Evolutionary conservation across 53 echinoderm and acorn worm genomes (phyloP).

Genomic region (Patiria pectinifera): DNA sequence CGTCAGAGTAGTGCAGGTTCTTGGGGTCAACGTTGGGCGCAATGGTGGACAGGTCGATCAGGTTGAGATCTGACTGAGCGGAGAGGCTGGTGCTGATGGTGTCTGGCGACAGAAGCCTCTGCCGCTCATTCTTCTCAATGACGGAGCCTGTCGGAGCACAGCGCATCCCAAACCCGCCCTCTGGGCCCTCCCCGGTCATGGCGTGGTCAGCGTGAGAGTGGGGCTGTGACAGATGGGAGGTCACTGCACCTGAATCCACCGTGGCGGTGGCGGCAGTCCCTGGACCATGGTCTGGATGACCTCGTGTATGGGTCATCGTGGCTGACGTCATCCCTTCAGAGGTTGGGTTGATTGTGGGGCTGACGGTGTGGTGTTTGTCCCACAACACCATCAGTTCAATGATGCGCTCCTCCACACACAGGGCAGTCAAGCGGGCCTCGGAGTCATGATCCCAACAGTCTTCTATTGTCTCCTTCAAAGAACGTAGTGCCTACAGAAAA

Average conservation of each 20-base stretch:
- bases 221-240: slow-evolving; percentile 1
- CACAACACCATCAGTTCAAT: slow-evolving; percentile 96
- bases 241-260: slow-evolving; percentile 26
- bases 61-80: slow-evolving; percentile 90
- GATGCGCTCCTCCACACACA: slow-evolving; percentile 96
- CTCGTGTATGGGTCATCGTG: slow-evolving; percentile 67
- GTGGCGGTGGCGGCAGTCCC: slow-evolving; percentile 35
- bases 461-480: slow-evolving; percentile 97
- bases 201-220: background rate
- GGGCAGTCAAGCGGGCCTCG: slow-evolving; percentile 92
- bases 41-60: slow-evolving; percentile 81
- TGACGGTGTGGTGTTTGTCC: slow-evolving; percentile 90
- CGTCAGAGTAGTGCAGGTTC: slow-evolving; percentile 97
- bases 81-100: slow-evolving; percentile 97
- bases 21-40: slow-evolving; percentile 89
- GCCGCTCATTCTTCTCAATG: slow-evolving; percentile 93
- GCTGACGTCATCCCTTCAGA: slow-evolving; percentile 72
- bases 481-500: slow-evolving; percentile 83
- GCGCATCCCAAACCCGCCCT: slow-evolving; percentile 8
- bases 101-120: slow-evolving; percentile 88
- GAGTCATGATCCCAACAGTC: slow-evolving; percentile 99
- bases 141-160: slow-evolving; percentile 12
- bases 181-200: background rate
- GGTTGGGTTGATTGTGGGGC: slow-evolving; percentile 93
- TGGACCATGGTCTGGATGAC: slow-evolving; percentile 52